Evolutionary conservation across 23 tunicate species (phyloP).

Genomic region (Halocynthia aurantium): DNA sequence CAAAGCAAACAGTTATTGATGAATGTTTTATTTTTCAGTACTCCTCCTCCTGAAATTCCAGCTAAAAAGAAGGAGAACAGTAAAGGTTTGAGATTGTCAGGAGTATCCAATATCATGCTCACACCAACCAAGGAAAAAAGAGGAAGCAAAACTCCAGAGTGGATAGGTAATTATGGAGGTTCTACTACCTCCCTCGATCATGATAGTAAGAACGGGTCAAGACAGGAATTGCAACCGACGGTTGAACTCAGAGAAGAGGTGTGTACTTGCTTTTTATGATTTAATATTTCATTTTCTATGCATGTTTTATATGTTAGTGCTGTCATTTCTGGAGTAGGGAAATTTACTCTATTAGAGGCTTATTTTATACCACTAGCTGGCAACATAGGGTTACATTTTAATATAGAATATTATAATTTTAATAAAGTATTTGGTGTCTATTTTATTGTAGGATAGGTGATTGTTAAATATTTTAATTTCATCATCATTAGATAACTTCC

Average conservation of each 20-base stretch:
- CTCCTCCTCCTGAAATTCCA: conserved; percentile 88
- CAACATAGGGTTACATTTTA: not conserved
- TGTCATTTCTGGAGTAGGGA: no score
- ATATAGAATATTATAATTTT: not conserved
- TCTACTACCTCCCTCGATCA: conserved; percentile 73
- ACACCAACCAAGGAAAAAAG: conserved; percentile 46
- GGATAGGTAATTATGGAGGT: conserved; percentile 52
- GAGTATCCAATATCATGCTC: conserved; percentile 32
- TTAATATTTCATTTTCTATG: not conserved
- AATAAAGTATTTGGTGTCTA: not conserved
- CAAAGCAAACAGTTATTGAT: no score
- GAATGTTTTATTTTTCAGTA: conserved; percentile 12
- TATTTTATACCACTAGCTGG: not conserved
- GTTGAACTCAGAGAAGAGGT: conserved; percentile 90
- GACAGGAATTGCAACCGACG: conserved; percentile 3
- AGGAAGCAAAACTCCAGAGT: conserved; percentile 68
- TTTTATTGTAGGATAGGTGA: not conserved
- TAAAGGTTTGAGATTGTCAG: conserved; percentile 17
- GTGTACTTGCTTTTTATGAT: not conserved
- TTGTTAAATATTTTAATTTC: not conserved
- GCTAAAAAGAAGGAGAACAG: conserved; percentile 34
- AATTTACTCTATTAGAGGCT: not conserved
- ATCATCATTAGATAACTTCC: conserved; percentile 65
- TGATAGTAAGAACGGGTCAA: conserved; percentile 35
- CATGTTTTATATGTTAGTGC: not conserved